These are phyloP conservation scores for Nannoperca obscura DNA, from an alignment of 2,797 vertebrate species.

Conservation along the genomic window DNA sequence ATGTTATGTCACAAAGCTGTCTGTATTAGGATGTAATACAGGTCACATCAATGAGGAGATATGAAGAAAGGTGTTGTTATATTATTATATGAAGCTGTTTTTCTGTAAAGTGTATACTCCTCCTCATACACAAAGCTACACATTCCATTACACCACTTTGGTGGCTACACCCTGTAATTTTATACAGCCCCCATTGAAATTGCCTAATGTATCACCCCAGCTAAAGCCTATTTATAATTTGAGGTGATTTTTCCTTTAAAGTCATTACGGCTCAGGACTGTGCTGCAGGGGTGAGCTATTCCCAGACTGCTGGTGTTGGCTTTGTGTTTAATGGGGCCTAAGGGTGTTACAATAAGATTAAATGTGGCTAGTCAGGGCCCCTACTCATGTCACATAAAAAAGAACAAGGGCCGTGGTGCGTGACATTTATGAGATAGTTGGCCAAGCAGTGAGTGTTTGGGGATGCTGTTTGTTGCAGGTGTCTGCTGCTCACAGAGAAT, in stretches of 20 bases:
- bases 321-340: constrained; percentile 74
- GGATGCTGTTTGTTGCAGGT: constrained; percentile 65
- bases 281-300: constrained; percentile 49
- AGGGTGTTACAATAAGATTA: constrained; percentile 77
- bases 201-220: constrained; percentile 25
- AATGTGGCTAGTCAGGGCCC: constrained; percentile 73
- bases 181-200: constrained; percentile 9
- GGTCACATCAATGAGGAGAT: background rate
- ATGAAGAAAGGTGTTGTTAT: background rate
- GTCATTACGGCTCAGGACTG: constrained; percentile 39
- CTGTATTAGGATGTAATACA: background rate
- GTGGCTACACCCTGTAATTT: constrained; percentile 31
- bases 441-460: constrained; percentile 62
- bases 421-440: constrained; percentile 78
- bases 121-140: background rate
- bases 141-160: constrained; percentile 26
- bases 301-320: constrained; percentile 58
- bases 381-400: constrained; percentile 80
- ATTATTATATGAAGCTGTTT: background rate
- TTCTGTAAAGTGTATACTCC: background rate
- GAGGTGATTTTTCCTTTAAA: constrained; percentile 55
- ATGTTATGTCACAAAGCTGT: background rate
- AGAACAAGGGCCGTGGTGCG: constrained; percentile 68
- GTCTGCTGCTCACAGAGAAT: constrained; percentile 37
- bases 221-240: constrained; percentile 53